Percentiles rank a stretch among this genome's conserved stretches.
Evolutionary conservation across 2,888 invertebrate genomes (phyloP).

Genomic region (Bugulina stolonifera): DNA sequence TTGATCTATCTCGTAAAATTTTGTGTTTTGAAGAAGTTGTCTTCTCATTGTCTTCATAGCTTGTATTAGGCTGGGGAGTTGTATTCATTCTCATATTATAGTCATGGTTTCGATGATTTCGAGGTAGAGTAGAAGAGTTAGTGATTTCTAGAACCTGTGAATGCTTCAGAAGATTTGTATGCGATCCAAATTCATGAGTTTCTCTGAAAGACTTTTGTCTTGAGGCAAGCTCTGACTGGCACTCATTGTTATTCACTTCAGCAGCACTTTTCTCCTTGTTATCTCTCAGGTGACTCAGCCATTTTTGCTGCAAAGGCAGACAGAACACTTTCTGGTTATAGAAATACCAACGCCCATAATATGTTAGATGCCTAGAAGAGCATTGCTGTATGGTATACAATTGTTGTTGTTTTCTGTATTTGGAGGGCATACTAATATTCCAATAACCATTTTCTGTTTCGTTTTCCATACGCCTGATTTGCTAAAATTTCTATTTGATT

Average conservation of each 20-base stretch:
- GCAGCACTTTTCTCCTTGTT: slow-evolving; percentile 58
- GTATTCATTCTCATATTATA: neutral
- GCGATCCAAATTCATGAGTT: neutral
- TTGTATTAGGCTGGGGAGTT: neutral
- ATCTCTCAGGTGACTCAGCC: slow-evolving; percentile 56
- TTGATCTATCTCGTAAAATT: neutral
- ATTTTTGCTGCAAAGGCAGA: slow-evolving; percentile 53
- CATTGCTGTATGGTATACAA: too few species aligned
- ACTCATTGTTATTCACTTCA: slow-evolving; percentile 34
- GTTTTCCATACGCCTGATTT: too few species aligned
- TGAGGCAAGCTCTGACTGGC: neutral
- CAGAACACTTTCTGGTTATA: too few species aligned
- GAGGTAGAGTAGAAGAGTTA: neutral
- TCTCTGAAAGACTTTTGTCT: slow-evolving; percentile 11
- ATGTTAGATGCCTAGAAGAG: too few species aligned
- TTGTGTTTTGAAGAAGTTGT: neutral
- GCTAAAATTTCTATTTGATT: too few species aligned
- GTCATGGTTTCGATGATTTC: neutral
- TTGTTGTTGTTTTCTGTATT: too few species aligned
- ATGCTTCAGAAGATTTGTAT: slow-evolving; percentile 1
- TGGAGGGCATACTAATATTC: too few species aligned
- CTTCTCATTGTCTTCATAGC: neutral
- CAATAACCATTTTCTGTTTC: too few species aligned
- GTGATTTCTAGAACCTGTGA: slow-evolving; percentile 5
- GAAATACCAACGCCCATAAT: too few species aligned